Percentiles rank a stretch among this genome's conserved stretches.
These are phyloP conservation scores for Stenodema calcarata DNA, from an alignment of 2,888 invertebrate species.

Conservation along the genomic window DNA sequence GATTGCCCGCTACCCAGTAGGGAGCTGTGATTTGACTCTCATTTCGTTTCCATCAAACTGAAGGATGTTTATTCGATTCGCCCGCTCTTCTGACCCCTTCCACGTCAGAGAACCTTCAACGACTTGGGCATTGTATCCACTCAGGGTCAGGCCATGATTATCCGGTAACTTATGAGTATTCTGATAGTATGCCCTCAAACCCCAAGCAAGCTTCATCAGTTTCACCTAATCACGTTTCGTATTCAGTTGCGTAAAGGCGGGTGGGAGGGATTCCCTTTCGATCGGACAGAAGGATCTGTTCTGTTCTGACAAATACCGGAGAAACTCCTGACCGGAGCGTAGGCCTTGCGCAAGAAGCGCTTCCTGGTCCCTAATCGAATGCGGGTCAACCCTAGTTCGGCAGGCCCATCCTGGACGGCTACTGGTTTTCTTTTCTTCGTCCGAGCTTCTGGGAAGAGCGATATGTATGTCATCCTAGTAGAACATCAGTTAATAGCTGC, in stretches of 20 bases:
- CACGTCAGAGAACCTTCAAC: neutral
- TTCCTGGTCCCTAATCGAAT: constrained; percentile 20
- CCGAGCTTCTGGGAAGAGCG: neutral
- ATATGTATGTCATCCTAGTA: neutral
- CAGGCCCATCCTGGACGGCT: neutral
- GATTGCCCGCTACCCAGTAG: neutral
- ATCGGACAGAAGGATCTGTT: neutral
- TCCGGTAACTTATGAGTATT: constrained; percentile 19
- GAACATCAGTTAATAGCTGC: neutral
- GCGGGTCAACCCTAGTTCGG: neutral
- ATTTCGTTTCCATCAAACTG: neutral
- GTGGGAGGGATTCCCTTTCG: neutral
- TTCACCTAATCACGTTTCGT: neutral
- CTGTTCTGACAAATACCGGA: constrained; percentile 18
- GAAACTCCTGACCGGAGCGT: neutral
- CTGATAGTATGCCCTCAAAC: neutral
- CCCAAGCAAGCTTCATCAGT: neutral
- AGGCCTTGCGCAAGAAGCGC: constrained; percentile 18
- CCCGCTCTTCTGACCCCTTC: neutral
- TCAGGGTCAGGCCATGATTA: neutral
- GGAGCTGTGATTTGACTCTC: constrained; percentile 1
- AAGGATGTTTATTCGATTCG: neutral
- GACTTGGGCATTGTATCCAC: neutral
- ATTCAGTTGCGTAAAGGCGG: constrained; percentile 7
- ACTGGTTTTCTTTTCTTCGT: neutral